Conservation (phyloP, 2,797 vertebrate species). For the Sebastes trivittatus region DNA sequence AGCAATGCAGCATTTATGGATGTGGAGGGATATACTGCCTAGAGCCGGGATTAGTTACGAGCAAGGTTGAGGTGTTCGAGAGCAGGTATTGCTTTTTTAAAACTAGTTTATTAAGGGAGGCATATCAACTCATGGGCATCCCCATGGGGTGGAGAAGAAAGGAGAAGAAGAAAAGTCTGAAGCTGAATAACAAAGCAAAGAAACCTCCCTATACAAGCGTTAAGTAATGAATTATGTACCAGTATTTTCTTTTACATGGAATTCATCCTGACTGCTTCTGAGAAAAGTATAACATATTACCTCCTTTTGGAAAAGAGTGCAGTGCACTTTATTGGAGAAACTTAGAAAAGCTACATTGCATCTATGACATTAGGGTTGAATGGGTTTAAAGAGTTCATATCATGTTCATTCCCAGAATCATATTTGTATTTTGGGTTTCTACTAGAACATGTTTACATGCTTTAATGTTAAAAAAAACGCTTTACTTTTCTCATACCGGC, state of each 20-base stretch:
- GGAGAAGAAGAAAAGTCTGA: neutral
- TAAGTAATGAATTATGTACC: neutral
- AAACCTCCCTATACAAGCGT: neutral
- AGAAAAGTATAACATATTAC: neutral
- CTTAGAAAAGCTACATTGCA: neutral
- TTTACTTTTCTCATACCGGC: no score
- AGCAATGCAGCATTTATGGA: conserved; percentile 60
- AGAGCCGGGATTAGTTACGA: conserved; percentile 35
- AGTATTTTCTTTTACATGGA: neutral
- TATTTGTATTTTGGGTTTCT: no score
- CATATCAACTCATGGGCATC: neutral
- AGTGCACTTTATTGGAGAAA: neutral
- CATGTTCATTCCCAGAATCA: no score
- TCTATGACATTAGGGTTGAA: neutral
- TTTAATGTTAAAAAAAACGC: no score
- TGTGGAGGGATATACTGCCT: conserved; percentile 35
- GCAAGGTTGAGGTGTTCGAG: conserved; percentile 1
- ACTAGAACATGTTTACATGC: no score
- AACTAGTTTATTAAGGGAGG: conserved; percentile 23
- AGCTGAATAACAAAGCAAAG: neutral
- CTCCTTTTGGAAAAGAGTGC: neutral
- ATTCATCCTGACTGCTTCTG: neutral
- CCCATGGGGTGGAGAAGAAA: neutral
- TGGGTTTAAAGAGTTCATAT: neutral
- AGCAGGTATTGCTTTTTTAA: conserved; percentile 21